Evolutionary conservation across 2,797 vertebrate species (phyloP), one percentile per base, ranked within the genome.

Genomic region (Falco cherrug): DNA sequence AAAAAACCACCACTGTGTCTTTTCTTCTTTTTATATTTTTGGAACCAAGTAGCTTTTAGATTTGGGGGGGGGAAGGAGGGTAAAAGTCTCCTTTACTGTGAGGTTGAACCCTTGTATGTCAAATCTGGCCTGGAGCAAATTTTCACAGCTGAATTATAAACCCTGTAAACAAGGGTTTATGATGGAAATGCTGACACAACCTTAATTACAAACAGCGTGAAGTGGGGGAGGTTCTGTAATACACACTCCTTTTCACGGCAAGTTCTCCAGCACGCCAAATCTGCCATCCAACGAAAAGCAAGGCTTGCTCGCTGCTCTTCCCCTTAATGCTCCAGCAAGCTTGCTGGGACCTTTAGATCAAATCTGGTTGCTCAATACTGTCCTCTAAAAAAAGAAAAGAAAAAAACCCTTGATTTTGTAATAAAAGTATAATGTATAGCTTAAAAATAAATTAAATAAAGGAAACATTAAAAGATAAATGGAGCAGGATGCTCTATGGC

Each of bases 381-480:
- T 94, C 94, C 95, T 97, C 95, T 85, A 95, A 94, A 97, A 98
- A 96, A 95, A 35, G 61, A 11, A 24, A 50, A 75, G 37, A 39
- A 39, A 56, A 59, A 47, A 17, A 6, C 6, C 50, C 97, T 97
- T 97, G 95, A 97, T 97, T 98, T 96, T 97, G 98, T 98, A 98
- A 97, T 97, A 98, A 97, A 98, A 98, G 96, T 98, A 95, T 97
- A 98, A 98, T 93, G 97, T 97, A 98, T 97, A 98, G 98, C 97
- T 98, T 98, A 98, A 98, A 98, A 98, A 98, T 98, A 98, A 98
- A 98, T 98, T 98, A 98, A 98, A 98, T 98, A 98, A 98, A 98
- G 98, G 98, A 97, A 98, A 98, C 98, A 98, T 98, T 98, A 98
- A 98, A 98, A 98, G 98, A 98, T 98, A 98, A 98, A 98, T 98